A percentile compares a stretch with the other conserved stretches of the same genome.
These are phyloP conservation scores for Acronicta psi DNA, from an alignment of 2,888 invertebrate genomes.

Conservation along the genomic window DNA sequence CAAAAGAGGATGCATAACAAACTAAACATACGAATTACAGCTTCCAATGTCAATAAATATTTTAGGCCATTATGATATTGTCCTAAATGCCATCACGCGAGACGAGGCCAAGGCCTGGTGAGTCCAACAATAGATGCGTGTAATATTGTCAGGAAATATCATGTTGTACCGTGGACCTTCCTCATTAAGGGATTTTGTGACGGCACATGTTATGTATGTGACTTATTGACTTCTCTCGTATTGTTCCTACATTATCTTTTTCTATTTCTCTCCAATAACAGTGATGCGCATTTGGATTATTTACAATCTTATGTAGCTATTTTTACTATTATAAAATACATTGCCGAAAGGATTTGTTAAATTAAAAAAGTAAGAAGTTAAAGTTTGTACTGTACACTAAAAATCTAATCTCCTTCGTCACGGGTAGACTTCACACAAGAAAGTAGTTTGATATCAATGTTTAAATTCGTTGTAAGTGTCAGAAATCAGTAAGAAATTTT, in stretches of 20 bases:
- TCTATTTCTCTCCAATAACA: slow-evolving; percentile 6
- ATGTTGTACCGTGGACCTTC: slow-evolving; percentile 36
- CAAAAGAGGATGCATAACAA: neutral
- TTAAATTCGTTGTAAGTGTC: too few species aligned
- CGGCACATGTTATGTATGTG: slow-evolving; percentile 16
- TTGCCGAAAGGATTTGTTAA: too few species aligned
- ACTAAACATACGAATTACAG: neutral
- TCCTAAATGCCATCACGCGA: slow-evolving; percentile 20
- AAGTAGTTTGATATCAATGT: too few species aligned
- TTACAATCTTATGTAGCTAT: too few species aligned
- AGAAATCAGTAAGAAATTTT: too few species aligned
- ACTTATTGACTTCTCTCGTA: slow-evolving; percentile 31
- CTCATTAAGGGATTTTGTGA: slow-evolving; percentile 47
- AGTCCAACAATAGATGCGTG: slow-evolving; percentile 30
- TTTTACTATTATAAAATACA: too few species aligned
- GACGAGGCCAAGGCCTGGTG: slow-evolving; percentile 16
- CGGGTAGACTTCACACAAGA: too few species aligned
- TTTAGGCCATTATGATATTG: slow-evolving; percentile 22
- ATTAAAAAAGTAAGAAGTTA: too few species aligned
- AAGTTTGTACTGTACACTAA: too few species aligned
- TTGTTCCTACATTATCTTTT: slow-evolving; percentile 27
- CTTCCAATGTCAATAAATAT: slow-evolving; percentile 9
- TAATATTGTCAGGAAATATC: slow-evolving; percentile 46
- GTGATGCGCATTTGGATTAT: too few species aligned
- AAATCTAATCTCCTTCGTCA: too few species aligned